Base-by-base conservation (phyloP, 2,797 vertebrate species). In the Varecia variegata region DNA sequence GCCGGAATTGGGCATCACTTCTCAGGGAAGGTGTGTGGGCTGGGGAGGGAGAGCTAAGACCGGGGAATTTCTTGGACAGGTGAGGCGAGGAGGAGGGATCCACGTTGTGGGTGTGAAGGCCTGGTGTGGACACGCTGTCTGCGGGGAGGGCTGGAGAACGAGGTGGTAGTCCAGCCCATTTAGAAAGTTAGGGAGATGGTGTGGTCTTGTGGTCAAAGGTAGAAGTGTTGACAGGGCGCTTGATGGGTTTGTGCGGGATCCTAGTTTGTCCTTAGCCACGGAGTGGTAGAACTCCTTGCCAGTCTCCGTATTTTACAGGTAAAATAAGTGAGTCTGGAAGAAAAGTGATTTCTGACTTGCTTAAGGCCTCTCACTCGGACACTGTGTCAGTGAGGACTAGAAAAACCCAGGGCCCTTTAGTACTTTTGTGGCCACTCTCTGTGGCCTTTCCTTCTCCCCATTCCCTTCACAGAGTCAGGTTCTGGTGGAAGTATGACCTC, bases 51-150 rank as follows among this genome's bases (percentile, higher is more conserved):
- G 25, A 65, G 23, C 67, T 0, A 0, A 43, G 92, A 45, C 65
- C 38, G 25, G 8, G 11, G 43, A 15, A 9, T 25, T 90, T 40
- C 58, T 12, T 56, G 85, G 80, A 45, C 96, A 70, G 94, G 88
- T 82, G 92, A 50, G 80, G 88, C n/a, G 52, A 17, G 70, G 12
- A 25, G 25, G 47, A 54, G 5, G 62, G 65, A 40, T 45, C 56
- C 94, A 27, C 89, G 89, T 43, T 27, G 92, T 40, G 27, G 54
- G 25, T 35, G 84, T 18, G 96, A 45, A 87, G 97, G 92, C 76
- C 96, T 18, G 76, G 11, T 23, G 25, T 32, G 90, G 52, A 60
- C 81, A 17, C 71, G 40, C 65, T 15, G 77, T 71, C 15, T 2
- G 84, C 43, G 5, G 58, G 32, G 38, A 60, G 4, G 43, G 35